phyloP scores from a whole-genome alignment of 2,888 invertebrate species.

The Drosophila nigricruria region DNA sequence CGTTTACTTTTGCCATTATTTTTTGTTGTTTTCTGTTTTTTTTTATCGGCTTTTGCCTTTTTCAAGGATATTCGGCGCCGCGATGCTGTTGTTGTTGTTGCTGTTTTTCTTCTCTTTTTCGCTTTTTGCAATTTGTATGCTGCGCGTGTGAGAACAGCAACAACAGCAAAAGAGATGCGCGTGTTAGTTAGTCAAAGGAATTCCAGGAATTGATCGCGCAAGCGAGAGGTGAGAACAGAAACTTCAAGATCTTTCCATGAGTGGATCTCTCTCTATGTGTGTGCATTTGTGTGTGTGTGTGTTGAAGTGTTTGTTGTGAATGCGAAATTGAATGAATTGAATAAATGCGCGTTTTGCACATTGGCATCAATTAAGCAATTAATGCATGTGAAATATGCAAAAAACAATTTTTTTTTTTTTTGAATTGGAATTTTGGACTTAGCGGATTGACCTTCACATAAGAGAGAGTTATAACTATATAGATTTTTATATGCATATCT shows the following conservation, averaged over 20 bases:
- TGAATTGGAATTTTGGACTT: conserved; percentile 36
- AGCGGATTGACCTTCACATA: conserved; percentile 22
- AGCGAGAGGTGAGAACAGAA: conserved; percentile 70
- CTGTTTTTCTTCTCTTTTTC: conserved; percentile 1
- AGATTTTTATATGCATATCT: background rate
- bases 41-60: conserved; percentile 69
- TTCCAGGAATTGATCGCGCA: conserved; percentile 70
- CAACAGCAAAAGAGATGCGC: conserved; percentile 34
- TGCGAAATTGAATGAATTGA: conserved; percentile 74
- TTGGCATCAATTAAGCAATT: conserved; percentile 77
- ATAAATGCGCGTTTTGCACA: conserved; percentile 63
- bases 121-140: conserved; percentile 67
- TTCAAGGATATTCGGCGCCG: conserved; percentile 79
- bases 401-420: conserved; percentile 3
- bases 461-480: conserved; percentile 20
- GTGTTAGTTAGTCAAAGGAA: conserved; percentile 80
- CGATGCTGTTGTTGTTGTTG: conserved; percentile 7
- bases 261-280: background rate
- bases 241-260: conserved; percentile 51
- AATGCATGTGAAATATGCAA: conserved; percentile 66
- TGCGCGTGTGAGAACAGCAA: conserved; percentile 69
- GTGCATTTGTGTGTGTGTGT: background rate
- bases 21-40: conserved; percentile 55
- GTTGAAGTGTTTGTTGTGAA: conserved; percentile 40
- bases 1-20: conserved; percentile 47